Conservation (phyloP, 2,888 invertebrate species). For the Tetranychus truncatus region DNA sequence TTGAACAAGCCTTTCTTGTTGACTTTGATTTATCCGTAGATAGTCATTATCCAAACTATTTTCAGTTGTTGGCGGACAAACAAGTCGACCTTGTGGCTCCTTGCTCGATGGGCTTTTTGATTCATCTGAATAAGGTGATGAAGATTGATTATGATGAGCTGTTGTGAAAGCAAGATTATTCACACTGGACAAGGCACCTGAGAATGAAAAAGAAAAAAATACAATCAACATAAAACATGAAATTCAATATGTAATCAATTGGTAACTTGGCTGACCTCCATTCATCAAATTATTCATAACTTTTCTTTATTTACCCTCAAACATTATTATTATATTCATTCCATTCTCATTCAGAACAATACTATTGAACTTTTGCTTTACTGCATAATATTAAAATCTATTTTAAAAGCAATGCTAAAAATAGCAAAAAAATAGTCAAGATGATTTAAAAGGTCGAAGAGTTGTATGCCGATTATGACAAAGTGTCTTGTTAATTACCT, state of each 20-base stretch:
- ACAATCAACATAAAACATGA: not conserved
- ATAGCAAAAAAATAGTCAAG: too few relatives aligned
- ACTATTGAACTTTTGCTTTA: too few relatives aligned
- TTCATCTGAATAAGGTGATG: slow-evolving; percentile 8
- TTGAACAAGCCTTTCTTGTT: slow-evolving; percentile 1
- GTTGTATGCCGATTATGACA: not conserved
- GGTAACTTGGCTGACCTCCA: too few relatives aligned
- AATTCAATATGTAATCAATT: too few relatives aligned
- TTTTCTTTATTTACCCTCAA: too few relatives aligned
- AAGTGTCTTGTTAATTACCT: not conserved
- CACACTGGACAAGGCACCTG: slow-evolving; percentile 12
- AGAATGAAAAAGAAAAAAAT: not conserved
- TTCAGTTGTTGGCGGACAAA: not conserved
- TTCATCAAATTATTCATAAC: too few relatives aligned
- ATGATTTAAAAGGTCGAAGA: too few relatives aligned
- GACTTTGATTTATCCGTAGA: not conserved
- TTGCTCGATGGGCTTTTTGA: slow-evolving; percentile 6
- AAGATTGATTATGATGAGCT: slow-evolving; percentile 11
- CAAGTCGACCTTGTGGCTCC: not conserved
- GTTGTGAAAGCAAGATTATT: slow-evolving; percentile 12
- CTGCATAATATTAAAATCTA: too few relatives aligned
- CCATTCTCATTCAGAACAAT: too few relatives aligned
- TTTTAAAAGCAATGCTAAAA: too few relatives aligned
- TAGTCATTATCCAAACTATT: slow-evolving; percentile 2
- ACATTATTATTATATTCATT: too few relatives aligned